Percentiles rank a stretch among this genome's conserved stretches.
These are phyloP conservation scores for Apamea monoglypha DNA, from an alignment of 2,888 invertebrate genomes.

Conservation along the genomic window DNA sequence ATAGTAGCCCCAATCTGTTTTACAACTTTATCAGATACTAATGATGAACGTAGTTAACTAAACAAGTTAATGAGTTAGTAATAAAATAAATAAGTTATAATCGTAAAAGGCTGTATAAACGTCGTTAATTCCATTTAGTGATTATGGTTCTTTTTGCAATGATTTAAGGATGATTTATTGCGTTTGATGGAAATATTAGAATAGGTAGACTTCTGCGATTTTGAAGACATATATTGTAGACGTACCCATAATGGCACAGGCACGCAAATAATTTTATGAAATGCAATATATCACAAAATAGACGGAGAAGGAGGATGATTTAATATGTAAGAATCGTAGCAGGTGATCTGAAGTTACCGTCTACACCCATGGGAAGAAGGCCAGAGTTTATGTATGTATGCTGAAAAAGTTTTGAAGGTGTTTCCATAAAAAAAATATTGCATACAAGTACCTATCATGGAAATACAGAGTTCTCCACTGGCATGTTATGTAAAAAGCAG, in stretches of 20 bases:
- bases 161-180: slow-evolving; percentile 39
- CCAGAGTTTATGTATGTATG: neutral
- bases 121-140: slow-evolving; percentile 42
- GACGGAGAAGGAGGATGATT: neutral
- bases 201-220: neutral
- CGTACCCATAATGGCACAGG: neutral
- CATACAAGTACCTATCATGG: neutral
- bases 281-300: neutral
- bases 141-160: slow-evolving; percentile 34
- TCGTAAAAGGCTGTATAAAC: slow-evolving; percentile 49
- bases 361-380: too few relatives aligned
- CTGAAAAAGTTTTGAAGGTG: neutral
- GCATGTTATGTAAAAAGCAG: neutral
- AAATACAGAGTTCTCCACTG: neutral
- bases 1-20: slow-evolving; percentile 59
- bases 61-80: slow-evolving; percentile 57
- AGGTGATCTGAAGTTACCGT: neutral
- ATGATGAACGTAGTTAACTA: slow-evolving; percentile 55
- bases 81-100: slow-evolving; percentile 63
- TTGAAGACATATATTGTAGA: neutral
- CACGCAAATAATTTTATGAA: neutral
- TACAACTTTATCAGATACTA: slow-evolving; percentile 65
- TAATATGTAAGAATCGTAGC: neutral
- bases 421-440: neutral
- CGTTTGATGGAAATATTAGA: neutral